phyloP scores from a whole-genome alignment of 2,797 vertebrate genomes.

The Rhinoraja longicauda region DNA sequence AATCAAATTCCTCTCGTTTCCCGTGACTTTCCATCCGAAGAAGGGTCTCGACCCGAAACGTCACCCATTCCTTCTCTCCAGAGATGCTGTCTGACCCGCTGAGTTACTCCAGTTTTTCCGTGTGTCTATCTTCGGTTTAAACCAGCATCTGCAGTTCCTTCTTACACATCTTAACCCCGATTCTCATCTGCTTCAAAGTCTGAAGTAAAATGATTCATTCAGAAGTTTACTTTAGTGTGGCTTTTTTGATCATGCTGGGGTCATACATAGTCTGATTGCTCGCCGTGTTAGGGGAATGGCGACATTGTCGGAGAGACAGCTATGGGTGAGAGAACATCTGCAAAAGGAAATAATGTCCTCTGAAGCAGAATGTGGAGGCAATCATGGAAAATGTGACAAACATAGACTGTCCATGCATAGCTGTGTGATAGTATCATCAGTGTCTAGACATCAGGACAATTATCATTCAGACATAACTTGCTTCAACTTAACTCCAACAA shows the following conservation, averaged over 20 bases:
- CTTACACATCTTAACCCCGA: no score
- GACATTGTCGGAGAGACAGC: neutral
- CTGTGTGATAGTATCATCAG: slow-evolving; percentile 67
- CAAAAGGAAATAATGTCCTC: slow-evolving; percentile 56
- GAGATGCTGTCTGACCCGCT: no score
- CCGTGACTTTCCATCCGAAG: no score
- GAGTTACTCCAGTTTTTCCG: no score
- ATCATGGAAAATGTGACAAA: slow-evolving; percentile 61
- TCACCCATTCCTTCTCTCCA: no score
- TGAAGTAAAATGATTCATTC: neutral
- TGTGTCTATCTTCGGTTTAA: no score
- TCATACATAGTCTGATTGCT: neutral
- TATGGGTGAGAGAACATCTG: slow-evolving; percentile 44
- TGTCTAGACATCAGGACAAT: slow-evolving; percentile 70
- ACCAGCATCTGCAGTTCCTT: no score
- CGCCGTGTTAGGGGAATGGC: neutral
- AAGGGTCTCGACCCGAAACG: no score
- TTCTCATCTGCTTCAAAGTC: neutral
- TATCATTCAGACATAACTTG: slow-evolving; percentile 65
- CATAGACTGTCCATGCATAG: slow-evolving; percentile 60
- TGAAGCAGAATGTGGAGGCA: slow-evolving; percentile 58
- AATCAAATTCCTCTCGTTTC: no score
- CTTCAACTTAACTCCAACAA: slow-evolving; percentile 55
- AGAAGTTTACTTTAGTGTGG: neutral
- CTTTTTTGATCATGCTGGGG: neutral